phyloP scores from a whole-genome alignment of 2,797 vertebrate genomes.

The Ciconia nigra region DNA sequence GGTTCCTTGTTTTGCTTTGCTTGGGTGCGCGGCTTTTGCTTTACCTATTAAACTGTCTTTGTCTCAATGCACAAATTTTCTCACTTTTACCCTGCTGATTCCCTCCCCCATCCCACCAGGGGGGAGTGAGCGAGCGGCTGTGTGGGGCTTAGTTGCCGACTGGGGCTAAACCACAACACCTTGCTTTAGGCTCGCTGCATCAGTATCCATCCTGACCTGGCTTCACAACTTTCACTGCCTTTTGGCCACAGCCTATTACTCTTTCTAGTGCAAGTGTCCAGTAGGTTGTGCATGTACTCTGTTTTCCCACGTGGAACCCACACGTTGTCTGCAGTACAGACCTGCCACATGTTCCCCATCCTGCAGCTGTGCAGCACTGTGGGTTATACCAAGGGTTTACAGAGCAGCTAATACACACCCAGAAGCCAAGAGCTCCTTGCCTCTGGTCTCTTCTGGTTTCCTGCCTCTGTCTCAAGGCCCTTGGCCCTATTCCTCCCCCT shows the following conservation, averaged over 20 bases:
- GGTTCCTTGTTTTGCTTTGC: too few species aligned
- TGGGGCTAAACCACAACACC: too few species aligned
- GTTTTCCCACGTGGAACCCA: background rate
- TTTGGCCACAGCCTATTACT: background rate
- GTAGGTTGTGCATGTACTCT: background rate
- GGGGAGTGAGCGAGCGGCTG: too few species aligned
- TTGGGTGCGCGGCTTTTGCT: too few species aligned
- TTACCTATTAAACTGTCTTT: too few species aligned
- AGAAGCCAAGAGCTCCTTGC: background rate
- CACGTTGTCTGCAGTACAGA: background rate
- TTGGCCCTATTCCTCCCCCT: background rate
- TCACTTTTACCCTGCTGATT: too few species aligned
- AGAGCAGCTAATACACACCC: background rate
- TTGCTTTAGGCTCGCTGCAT: fast-evolving
- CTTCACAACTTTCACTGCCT: background rate
- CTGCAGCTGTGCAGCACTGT: background rate
- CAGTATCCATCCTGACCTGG: background rate
- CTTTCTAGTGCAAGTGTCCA: background rate
- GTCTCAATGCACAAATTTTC: too few species aligned
- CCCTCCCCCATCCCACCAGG: too few species aligned
- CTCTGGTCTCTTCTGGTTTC: background rate
- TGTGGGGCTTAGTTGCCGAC: too few species aligned
- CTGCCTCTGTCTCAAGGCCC: background rate
- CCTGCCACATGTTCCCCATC: fast-evolving
- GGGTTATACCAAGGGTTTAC: background rate